These are phyloP conservation scores for Pammene aurita DNA, from an alignment of 2,888 invertebrate genomes.

Conservation along the genomic window DNA sequence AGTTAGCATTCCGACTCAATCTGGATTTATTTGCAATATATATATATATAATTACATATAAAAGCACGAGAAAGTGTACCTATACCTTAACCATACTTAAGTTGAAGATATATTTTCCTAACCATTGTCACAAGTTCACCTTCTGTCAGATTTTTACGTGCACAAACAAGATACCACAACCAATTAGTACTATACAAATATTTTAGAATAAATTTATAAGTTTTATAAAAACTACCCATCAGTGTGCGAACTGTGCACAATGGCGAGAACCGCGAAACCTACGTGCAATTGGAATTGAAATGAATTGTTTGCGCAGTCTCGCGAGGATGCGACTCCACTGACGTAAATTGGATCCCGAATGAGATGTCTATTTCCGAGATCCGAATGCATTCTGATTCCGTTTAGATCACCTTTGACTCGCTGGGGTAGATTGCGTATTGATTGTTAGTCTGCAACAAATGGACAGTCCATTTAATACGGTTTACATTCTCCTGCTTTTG, in stretches of 20 bases:
- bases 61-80: not conserved
- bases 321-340: conserved; percentile 67
- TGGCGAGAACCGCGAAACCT: conserved; percentile 44
- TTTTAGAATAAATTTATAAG: too few relatives aligned
- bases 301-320: conserved; percentile 73
- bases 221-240: not conserved
- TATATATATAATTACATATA: too few relatives aligned
- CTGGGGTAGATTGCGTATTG: conserved; percentile 37
- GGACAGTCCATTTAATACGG: conserved; percentile 9
- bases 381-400: conserved; percentile 51
- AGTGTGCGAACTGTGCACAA: not conserved
- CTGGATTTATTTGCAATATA: not conserved
- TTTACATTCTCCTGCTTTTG: conserved; percentile 7
- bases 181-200: too few relatives aligned
- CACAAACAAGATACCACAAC: too few relatives aligned
- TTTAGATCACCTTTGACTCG: conserved; percentile 48
- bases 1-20: conserved; percentile 4
- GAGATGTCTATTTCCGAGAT: conserved; percentile 64
- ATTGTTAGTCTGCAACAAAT: conserved; percentile 30
- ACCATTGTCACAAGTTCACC: too few relatives aligned
- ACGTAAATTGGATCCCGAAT: conserved; percentile 41
- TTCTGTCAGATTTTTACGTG: too few relatives aligned
- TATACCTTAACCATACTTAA: not conserved
- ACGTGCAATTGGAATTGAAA: conserved; percentile 71
- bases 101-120: too few relatives aligned